Evolutionary conservation across 1,140 invertebrate species (phyloP).

Genomic region (Drosophila neocordata): DNA sequence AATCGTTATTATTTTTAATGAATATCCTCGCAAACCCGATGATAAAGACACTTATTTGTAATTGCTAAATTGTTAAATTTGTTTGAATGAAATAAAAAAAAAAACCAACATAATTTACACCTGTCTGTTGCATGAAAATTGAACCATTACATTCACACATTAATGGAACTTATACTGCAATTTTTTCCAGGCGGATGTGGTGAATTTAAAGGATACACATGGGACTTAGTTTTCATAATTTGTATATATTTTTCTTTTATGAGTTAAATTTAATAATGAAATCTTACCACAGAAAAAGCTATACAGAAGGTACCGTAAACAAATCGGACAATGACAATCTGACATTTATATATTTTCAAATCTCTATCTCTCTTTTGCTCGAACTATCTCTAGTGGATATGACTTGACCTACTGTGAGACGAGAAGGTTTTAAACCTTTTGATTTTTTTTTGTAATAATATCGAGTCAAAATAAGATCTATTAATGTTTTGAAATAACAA

Average conservation of each 20-base stretch:
- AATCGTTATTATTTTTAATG: constrained; percentile 57
- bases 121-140: constrained; percentile 41
- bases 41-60: constrained; percentile 59
- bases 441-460: constrained; percentile 11
- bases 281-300: constrained; percentile 57
- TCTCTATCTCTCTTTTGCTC: constrained; percentile 12
- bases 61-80: constrained; percentile 57
- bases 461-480: constrained; percentile 31
- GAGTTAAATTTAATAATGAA: constrained; percentile 66
- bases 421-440: neutral
- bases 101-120: constrained; percentile 27
- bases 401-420: constrained; percentile 36
- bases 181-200: constrained; percentile 59
- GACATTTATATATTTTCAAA: constrained; percentile 36
- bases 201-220: constrained; percentile 39
- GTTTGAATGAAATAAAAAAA: constrained; percentile 45
- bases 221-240: constrained; percentile 44
- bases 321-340: constrained; percentile 39
- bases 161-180: neutral
- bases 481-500: constrained; percentile 16
- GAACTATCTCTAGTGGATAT: constrained; percentile 45
- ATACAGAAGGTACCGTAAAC: constrained; percentile 48
- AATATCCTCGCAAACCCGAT: constrained; percentile 65
- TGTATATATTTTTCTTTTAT: constrained; percentile 52
- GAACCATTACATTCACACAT: neutral